phyloP scores from a whole-genome alignment of 2,888 invertebrate species.

The Sipha maydis region DNA sequence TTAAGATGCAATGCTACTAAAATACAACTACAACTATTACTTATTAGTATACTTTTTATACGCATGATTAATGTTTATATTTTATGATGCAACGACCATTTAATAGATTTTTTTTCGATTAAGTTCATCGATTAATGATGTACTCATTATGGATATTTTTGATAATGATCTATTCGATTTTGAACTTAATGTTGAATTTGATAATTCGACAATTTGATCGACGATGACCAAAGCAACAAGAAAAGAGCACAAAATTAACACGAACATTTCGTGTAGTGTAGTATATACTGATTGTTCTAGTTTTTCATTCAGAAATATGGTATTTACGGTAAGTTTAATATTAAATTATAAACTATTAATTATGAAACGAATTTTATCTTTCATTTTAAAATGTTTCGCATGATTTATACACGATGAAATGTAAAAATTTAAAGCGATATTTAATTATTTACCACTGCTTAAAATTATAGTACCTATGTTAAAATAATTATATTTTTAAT shows the following conservation, averaged over 20 bases:
- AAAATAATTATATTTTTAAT: not conserved
- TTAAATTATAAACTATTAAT: not conserved
- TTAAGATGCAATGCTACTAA: not conserved
- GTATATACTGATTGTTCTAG: not conserved
- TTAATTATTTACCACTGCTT: constrained; percentile 8
- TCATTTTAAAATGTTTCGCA: not conserved
- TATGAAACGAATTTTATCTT: not conserved
- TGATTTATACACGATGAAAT: not conserved
- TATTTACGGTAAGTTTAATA: not conserved
- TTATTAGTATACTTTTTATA: not conserved
- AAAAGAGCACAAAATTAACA: not conserved
- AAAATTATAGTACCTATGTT: not conserved
- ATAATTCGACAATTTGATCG: not conserved
- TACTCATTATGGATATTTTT: not conserved
- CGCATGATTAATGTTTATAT: constrained; percentile 19
- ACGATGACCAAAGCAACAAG: not conserved
- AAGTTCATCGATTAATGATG: not conserved
- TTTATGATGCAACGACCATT: constrained; percentile 2
- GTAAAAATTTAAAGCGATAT: not conserved
- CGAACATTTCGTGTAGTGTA: not conserved
- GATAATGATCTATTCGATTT: not conserved
- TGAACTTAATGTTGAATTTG: not conserved
- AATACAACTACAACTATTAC: not conserved
- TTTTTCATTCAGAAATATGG: not conserved
- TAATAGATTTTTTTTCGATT: constrained; percentile 30